These are phyloP conservation scores for Alectoris magna DNA, from an alignment of 2,797 vertebrate species.

Conservation along the genomic window DNA sequence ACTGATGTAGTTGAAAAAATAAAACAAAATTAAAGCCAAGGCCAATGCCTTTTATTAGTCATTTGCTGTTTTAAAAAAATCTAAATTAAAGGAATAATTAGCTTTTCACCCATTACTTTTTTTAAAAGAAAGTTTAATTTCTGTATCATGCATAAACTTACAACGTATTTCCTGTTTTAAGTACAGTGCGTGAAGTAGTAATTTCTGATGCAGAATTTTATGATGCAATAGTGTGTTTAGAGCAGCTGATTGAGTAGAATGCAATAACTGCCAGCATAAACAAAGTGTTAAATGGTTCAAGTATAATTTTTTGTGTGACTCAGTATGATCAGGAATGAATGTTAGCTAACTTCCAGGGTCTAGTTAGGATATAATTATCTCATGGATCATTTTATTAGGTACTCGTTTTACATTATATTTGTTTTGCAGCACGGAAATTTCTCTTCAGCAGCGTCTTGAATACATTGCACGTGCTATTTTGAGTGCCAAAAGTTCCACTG, in stretches of 20 bases:
- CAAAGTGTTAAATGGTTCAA: rapidly evolving
- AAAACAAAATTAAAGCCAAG: neutral
- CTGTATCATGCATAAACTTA: neutral
- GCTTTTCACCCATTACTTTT: neutral
- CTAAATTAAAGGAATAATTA: neutral
- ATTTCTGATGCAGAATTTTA: neutral
- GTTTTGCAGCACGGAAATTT: slow-evolving; percentile 92
- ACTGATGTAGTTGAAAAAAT: neutral
- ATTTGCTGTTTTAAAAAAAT: neutral
- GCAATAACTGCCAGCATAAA: neutral
- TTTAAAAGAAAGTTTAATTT: neutral
- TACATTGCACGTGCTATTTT: slow-evolving; percentile 96
- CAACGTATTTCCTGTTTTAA: neutral
- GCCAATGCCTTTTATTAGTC: neutral
- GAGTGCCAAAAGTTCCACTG: slow-evolving; percentile 96
- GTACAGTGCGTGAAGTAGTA: rapidly evolving
- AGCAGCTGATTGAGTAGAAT: neutral
- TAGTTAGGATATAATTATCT: neutral
- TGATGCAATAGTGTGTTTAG: neutral
- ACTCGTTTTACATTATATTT: neutral
- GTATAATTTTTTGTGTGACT: neutral
- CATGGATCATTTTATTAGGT: neutral
- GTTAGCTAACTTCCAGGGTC: neutral
- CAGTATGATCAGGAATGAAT: neutral
- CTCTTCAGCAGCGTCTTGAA: slow-evolving; percentile 93